Evolutionary conservation across 2,888 invertebrate species (phyloP).

Genomic region (Bhutanitis thaidina): DNA sequence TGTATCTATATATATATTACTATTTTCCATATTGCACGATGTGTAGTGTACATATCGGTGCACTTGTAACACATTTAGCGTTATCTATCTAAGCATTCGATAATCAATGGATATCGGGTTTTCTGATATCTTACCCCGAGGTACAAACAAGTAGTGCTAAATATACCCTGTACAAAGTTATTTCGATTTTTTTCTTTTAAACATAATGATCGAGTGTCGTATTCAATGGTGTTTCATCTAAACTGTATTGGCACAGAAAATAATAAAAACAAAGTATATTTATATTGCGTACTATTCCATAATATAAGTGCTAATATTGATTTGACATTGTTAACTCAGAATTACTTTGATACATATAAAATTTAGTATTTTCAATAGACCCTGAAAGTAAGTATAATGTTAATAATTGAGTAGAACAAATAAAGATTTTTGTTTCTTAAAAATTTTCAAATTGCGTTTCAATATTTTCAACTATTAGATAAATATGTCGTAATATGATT

Average conservation of each 20-base stretch:
- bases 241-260: no score
- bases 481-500: background rate
- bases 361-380: background rate
- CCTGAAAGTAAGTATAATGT: background rate
- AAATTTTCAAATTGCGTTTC: no score
- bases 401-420: no score
- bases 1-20: no score
- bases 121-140: constrained; percentile 40
- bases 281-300: no score
- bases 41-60: background rate
- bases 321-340: no score
- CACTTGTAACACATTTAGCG: constrained; percentile 33
- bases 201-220: background rate
- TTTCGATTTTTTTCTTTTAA: background rate
- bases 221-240: no score
- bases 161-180: background rate
- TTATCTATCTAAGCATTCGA: constrained; percentile 51
- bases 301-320: no score
- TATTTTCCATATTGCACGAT: background rate
- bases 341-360: no score
- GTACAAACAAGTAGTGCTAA: constrained; percentile 8
- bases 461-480: no score
- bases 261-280: no score
- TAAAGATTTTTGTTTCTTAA: no score
- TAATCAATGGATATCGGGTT: constrained; percentile 50